These are phyloP conservation scores for Drosophila heteroneura DNA, from an alignment of 2,888 invertebrate genomes.

Conservation along the genomic window DNA sequence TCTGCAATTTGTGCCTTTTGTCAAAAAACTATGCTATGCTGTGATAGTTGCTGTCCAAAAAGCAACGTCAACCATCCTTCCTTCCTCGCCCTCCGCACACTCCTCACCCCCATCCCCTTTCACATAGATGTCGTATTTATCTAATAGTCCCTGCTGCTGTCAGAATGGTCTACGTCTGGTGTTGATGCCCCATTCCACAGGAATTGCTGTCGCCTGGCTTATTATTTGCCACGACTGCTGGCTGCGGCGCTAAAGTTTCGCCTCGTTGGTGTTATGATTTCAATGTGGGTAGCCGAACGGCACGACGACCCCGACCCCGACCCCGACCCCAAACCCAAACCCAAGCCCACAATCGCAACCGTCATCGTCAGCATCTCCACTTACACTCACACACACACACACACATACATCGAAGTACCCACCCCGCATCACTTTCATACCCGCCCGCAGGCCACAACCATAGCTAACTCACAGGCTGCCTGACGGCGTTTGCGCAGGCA, in stretches of 20 bases:
- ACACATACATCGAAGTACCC: constrained; percentile 11
- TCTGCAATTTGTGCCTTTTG: constrained; percentile 58
- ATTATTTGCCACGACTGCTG: constrained; percentile 80
- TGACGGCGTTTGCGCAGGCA: constrained; percentile 67
- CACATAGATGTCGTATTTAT: constrained; percentile 68
- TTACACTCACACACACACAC: constrained; percentile 27
- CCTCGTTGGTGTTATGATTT: constrained; percentile 80
- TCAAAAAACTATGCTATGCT: constrained; percentile 29
- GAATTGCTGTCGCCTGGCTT: constrained; percentile 74
- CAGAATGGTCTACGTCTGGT: constrained; percentile 74
- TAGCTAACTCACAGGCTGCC: constrained; percentile 72
- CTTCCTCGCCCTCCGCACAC: background rate
- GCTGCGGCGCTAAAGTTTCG: constrained; percentile 79
- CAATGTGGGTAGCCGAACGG: constrained; percentile 80
- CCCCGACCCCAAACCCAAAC: constrained; percentile 44
- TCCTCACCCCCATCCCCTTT: background rate
- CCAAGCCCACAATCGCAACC: constrained; percentile 60
- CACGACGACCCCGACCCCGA: constrained; percentile 70
- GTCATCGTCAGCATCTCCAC: constrained; percentile 76
- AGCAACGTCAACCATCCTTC: constrained; percentile 33
- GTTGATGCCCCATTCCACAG: constrained; percentile 59
- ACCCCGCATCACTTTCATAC: constrained; percentile 21
- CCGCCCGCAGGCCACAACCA: constrained; percentile 68
- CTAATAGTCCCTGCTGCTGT: constrained; percentile 77
- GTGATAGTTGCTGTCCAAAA: constrained; percentile 44